A percentile compares a stretch with the other conserved stretches of the same genome.
These are phyloP conservation scores for Stenoptilia bipunctidactyla DNA, from an alignment of 2,888 invertebrate genomes.

Conservation along the genomic window DNA sequence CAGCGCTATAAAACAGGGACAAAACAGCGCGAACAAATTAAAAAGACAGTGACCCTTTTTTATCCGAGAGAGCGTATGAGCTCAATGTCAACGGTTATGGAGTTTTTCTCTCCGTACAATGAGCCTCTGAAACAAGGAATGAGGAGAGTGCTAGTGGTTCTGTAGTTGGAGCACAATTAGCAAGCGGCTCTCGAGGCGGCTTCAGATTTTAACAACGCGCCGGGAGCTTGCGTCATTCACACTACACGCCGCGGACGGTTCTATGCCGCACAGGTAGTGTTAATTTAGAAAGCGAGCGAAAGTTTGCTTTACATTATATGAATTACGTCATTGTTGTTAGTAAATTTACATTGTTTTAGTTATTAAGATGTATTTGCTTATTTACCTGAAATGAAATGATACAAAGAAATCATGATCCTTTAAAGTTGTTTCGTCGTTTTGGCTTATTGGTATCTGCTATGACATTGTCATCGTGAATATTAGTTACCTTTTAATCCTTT, in stretches of 20 bases:
- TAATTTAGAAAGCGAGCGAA: no score
- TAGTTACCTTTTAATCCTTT: no score
- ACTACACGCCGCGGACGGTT: slow-evolving; percentile 22
- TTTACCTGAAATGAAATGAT: no score
- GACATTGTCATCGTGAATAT: no score
- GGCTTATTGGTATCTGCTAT: no score
- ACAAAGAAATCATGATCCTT: no score
- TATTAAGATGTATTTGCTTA: no score
- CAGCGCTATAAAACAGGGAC: slow-evolving; percentile 10
- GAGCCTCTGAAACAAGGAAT: slow-evolving; percentile 19
- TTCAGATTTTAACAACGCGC: slow-evolving; percentile 67
- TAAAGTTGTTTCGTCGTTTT: no score
- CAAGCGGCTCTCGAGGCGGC: slow-evolving; percentile 63
- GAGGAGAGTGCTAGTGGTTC: slow-evolving; percentile 43
- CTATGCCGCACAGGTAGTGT: no score
- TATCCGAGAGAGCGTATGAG: slow-evolving; percentile 25
- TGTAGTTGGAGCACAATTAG: slow-evolving; percentile 58
- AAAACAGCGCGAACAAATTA: slow-evolving; percentile 22
- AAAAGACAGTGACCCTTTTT: slow-evolving; percentile 23
- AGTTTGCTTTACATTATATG: no score
- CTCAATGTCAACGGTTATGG: slow-evolving; percentile 58
- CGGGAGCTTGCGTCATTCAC: slow-evolving; percentile 56
- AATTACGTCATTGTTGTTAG: no score
- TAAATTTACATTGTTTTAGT: no score
- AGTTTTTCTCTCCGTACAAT: slow-evolving; percentile 42